Conservation (phyloP, 1,140 invertebrate species). For the Neuroterus valhalla region DNA sequence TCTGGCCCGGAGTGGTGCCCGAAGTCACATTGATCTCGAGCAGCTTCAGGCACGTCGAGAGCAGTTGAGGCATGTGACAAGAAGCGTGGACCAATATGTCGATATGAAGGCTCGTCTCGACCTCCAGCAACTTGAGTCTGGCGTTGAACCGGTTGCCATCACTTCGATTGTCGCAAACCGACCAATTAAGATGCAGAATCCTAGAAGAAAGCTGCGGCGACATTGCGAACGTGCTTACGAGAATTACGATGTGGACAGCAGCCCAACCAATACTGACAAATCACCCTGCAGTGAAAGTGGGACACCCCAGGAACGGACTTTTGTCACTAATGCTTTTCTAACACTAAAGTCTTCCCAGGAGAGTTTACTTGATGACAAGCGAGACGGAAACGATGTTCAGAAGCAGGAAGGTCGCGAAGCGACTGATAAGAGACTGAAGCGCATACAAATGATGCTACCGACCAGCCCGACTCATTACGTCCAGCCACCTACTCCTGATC, state of each 20-base stretch:
- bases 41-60: constrained; percentile 77
- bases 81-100: constrained; percentile 85
- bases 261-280: constrained; percentile 65
- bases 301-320: constrained; percentile 70
- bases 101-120: constrained; percentile 81
- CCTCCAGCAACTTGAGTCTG: constrained; percentile 64
- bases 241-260: constrained; percentile 76
- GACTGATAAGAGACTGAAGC: constrained; percentile 67
- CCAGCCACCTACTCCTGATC: constrained; percentile 94
- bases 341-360: constrained; percentile 80
- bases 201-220: constrained; percentile 81
- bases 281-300: constrained; percentile 73
- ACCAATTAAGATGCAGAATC: constrained; percentile 83
- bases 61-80: constrained; percentile 79
- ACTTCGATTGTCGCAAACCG: constrained; percentile 84
- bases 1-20: constrained; percentile 75
- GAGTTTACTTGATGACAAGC: constrained; percentile 78
- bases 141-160: constrained; percentile 81
- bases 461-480: constrained; percentile 91
- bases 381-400: constrained; percentile 66
- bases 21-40: constrained; percentile 82
- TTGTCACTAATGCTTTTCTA: constrained; percentile 78
- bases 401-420: constrained; percentile 60
- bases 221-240: constrained; percentile 78
- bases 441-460: constrained; percentile 78